Evolutionary conservation across 2,888 invertebrate genomes (phyloP).

Genomic region (Synergus gifuensis): DNA sequence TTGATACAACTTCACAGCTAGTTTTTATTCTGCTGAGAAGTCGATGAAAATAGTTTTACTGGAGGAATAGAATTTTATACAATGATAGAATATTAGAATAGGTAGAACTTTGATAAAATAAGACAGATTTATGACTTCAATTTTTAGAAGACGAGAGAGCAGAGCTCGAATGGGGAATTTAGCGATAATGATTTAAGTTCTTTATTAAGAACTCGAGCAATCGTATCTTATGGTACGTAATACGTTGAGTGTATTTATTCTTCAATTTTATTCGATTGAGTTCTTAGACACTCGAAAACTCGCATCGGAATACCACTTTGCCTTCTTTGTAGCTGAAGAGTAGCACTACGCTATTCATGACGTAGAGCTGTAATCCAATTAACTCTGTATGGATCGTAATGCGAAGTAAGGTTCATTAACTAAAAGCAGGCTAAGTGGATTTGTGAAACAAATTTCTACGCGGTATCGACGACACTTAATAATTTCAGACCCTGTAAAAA

Average conservation of each 20-base stretch:
- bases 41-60: neutral
- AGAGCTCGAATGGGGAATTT: neutral
- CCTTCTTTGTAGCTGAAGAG: neutral
- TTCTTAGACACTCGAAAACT: constrained; percentile 28
- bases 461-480: neutral
- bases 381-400: constrained; percentile 11
- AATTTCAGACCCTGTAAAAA: neutral
- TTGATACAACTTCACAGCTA: too few relatives aligned
- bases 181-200: neutral
- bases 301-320: constrained; percentile 9
- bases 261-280: constrained; percentile 31
- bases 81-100: too few relatives aligned
- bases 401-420: constrained; percentile 20
- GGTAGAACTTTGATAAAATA: neutral
- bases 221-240: neutral
- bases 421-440: constrained; percentile 10
- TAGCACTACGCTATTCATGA: neutral
- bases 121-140: constrained; percentile 13
- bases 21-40: neutral
- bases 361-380: neutral
- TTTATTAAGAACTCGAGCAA: neutral
- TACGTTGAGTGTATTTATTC: neutral
- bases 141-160: constrained; percentile 1
- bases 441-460: neutral
- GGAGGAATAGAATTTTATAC: neutral